Evolutionary conservation across 1,140 invertebrate genomes (phyloP).

Genomic region (Atopsyche davidsoni): DNA sequence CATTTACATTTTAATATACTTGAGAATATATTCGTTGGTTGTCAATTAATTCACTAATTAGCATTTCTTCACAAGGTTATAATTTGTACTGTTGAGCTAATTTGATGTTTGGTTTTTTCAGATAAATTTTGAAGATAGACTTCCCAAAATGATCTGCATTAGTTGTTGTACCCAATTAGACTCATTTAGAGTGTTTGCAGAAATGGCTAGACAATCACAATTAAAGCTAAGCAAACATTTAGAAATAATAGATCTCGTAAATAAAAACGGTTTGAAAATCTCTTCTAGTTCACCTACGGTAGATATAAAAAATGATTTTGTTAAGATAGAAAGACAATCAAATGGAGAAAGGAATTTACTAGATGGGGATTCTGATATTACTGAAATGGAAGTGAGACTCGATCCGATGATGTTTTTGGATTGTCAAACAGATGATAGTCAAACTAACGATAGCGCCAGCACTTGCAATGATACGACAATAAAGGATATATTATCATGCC

Average conservation of each 20-base stretch:
- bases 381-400: constrained; percentile 42
- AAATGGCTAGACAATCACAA: constrained; percentile 40
- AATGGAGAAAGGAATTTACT: constrained; percentile 6
- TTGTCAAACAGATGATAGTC: constrained; percentile 25
- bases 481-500: constrained; percentile 4
- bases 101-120: constrained; percentile 29
- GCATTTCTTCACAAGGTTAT: no score
- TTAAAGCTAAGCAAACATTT: constrained; percentile 20
- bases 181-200: constrained; percentile 44
- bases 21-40: no score
- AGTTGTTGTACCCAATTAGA: constrained; percentile 44
- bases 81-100: no score
- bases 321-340: constrained; percentile 5
- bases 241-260: constrained; percentile 14
- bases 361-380: constrained; percentile 29
- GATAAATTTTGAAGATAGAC: constrained; percentile 42
- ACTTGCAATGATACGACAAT: constrained; percentile 6
- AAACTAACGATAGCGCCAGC: constrained; percentile 16
- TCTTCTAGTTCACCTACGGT: not conserved
- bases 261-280: not conserved
- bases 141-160: constrained; percentile 47
- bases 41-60: no score
- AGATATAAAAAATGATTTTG: constrained; percentile 5
- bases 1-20: no score
- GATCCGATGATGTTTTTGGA: constrained; percentile 46